Conservation (phyloP, 2,113 vertebrate species). For the Siphamia tubifer region DNA sequence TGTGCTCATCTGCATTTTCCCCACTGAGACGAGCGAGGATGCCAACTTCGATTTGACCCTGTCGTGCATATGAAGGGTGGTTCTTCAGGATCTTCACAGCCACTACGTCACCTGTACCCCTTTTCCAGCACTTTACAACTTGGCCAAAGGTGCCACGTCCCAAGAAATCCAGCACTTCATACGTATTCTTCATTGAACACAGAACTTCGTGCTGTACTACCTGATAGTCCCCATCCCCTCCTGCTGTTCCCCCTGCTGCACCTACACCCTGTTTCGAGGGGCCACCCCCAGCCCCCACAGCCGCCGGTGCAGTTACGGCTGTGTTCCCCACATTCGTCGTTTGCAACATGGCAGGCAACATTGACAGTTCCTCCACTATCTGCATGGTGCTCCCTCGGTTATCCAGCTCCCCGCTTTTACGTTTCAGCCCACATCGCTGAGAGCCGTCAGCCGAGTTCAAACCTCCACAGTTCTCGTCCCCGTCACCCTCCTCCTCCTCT, state of each 20-base stretch:
- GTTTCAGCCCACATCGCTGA: slow-evolving; percentile 97
- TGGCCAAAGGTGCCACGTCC: slow-evolving; percentile 98
- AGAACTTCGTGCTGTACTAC: slow-evolving; percentile 96
- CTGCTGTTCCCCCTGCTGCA: slow-evolving; percentile 81
- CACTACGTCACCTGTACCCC: slow-evolving; percentile 94
- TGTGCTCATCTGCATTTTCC: slow-evolving; percentile 97
- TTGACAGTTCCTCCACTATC: slow-evolving; percentile 96
- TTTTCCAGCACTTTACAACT: slow-evolving; percentile 98
- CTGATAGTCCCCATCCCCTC: slow-evolving; percentile 95
- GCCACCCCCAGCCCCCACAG: slow-evolving; percentile 63
- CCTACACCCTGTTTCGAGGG: slow-evolving; percentile 85
- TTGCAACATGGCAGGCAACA: slow-evolving; percentile 98
- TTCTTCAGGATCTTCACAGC: slow-evolving; percentile 98
- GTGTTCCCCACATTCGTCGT: slow-evolving; percentile 88
- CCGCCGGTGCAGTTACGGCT: slow-evolving; percentile 81
- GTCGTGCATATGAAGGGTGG: slow-evolving; percentile 96
- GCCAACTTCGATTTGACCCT: slow-evolving; percentile 98
- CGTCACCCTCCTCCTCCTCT: slow-evolving; percentile 60
- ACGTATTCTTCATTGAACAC: slow-evolving; percentile 96
- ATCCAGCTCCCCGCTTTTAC: slow-evolving; percentile 96
- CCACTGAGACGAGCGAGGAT: slow-evolving; percentile 95
- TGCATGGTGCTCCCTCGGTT: slow-evolving; percentile 91
- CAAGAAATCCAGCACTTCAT: slow-evolving; percentile 97
- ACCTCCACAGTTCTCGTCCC: slow-evolving; percentile 76
- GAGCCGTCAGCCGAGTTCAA: slow-evolving; percentile 85